Conservation (phyloP, 2,797 vertebrate genomes). For the Cuculus canorus region DNA sequence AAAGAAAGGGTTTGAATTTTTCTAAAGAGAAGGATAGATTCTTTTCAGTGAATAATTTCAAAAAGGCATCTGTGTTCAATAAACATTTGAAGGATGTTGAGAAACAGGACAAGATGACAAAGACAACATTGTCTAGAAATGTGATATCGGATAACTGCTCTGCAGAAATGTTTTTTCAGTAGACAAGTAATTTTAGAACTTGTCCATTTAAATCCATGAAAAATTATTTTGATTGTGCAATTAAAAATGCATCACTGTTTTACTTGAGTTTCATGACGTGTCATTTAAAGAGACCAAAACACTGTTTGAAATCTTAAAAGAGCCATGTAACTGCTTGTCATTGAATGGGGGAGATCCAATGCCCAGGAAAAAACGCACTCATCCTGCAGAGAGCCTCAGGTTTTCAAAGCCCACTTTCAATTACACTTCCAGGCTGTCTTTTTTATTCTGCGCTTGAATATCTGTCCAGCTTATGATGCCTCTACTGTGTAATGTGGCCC, state of each 20-base stretch:
- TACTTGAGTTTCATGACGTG: background rate
- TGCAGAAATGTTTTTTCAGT: background rate
- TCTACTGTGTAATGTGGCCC: background rate
- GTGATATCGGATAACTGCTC: background rate
- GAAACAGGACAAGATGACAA: constrained; percentile 23
- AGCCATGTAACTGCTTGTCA: background rate
- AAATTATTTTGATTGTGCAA: background rate
- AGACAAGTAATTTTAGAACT: constrained; percentile 29
- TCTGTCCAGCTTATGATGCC: background rate
- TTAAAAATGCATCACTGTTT: constrained; percentile 22
- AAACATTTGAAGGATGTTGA: background rate
- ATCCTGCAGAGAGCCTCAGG: background rate
- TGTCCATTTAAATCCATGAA: background rate
- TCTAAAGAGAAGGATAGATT: background rate
- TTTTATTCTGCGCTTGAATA: background rate
- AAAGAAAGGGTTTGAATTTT: background rate
- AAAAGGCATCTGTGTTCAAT: background rate
- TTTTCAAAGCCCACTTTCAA: background rate
- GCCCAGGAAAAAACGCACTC: background rate
- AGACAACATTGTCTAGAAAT: background rate
- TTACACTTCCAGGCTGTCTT: background rate
- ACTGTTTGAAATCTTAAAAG: background rate
- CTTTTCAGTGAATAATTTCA: background rate
- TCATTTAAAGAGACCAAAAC: background rate
- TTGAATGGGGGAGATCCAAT: background rate